Evolutionary conservation across 1,140 invertebrate species (phyloP), one percentile per base, ranked within the genome.

Genomic region (Macrosteles quadrilineatus): DNA sequence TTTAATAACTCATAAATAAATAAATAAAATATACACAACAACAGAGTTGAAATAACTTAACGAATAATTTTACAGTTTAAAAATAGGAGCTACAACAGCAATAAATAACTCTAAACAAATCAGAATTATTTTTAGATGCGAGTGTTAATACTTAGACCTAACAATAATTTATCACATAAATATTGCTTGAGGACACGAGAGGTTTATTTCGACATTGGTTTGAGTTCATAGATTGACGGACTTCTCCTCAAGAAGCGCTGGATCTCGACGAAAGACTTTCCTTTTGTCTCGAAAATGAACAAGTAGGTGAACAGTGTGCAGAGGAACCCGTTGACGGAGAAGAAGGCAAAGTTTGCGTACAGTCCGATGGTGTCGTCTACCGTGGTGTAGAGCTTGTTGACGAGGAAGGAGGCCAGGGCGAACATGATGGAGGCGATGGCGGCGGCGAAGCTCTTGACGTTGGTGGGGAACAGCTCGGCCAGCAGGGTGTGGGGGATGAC

Each of bases 221-320:
- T 59, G 23, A 59, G 9, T 4, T 25, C 55, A 6, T 21, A 27
- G 25, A 59, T 30, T 2, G 55, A 59, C 12, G 21, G 21, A 59
- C 55, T 59, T 29, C 55, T 59, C 23, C 55, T 59, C 27, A 91
- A 79, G 75, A 86, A 85, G 63, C 87, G 82, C 75, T 91, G 89
- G 29, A 95, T 94, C 81, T 95, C 85, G 70, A 88, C 84, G 32
- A 93, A 84, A 59, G 86, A 87, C 81, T 91, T 90, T 14, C 90
- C 91, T 81, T 93, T 94, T 0, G 93, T 95, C 81, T 95, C 93
- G 36, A 76, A 72, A 3, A 75, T 68, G 30, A 69, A 73, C n/a
- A 71, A 69, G 40, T 72, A 53, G 30, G 68, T 64, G 45, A 91
- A 86, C 0, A 86, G 27, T 2, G 88, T 81, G 53, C 90, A 91